A percentile compares a stretch with the other conserved stretches of the same genome.
These are phyloP conservation scores for Stichopus horrens DNA, from an alignment of 53 echinoderm and acorn worm species.

Conservation along the genomic window DNA sequence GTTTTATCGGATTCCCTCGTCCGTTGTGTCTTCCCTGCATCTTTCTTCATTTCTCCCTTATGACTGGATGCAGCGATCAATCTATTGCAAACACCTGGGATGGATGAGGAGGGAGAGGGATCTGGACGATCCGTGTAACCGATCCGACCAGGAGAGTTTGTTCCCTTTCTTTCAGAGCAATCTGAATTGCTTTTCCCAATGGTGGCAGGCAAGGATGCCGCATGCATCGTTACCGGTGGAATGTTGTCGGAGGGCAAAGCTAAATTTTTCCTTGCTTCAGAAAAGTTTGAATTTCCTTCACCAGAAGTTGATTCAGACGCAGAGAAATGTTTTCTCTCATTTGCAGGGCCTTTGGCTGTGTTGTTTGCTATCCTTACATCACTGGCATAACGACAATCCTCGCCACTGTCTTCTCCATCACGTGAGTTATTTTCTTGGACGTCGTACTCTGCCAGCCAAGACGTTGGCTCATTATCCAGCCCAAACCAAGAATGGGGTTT, in stretches of 20 bases:
- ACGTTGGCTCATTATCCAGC: not conserved
- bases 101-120: not conserved
- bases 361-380: not conserved
- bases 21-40: not conserved
- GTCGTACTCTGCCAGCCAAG: constrained; percentile 7
- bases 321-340: not conserved
- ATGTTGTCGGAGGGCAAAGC: no score
- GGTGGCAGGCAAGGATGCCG: not conserved
- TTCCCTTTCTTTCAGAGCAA: not conserved
- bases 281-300: not conserved
- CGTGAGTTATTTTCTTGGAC: not conserved
- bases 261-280: not conserved
- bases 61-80: not conserved
- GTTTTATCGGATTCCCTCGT: not conserved
- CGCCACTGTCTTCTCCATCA: not conserved
- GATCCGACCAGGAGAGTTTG: not conserved
- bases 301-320: not conserved
- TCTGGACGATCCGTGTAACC: not conserved
- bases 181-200: not conserved
- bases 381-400: not conserved
- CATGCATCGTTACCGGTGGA: not conserved
- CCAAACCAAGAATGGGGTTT: not conserved
- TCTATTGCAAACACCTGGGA: not conserved
- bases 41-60: not conserved
- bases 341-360: not conserved